These are phyloP conservation scores for Pyrocephalus nanus DNA, from an alignment of 2,797 vertebrate genomes.

Conservation along the genomic window DNA sequence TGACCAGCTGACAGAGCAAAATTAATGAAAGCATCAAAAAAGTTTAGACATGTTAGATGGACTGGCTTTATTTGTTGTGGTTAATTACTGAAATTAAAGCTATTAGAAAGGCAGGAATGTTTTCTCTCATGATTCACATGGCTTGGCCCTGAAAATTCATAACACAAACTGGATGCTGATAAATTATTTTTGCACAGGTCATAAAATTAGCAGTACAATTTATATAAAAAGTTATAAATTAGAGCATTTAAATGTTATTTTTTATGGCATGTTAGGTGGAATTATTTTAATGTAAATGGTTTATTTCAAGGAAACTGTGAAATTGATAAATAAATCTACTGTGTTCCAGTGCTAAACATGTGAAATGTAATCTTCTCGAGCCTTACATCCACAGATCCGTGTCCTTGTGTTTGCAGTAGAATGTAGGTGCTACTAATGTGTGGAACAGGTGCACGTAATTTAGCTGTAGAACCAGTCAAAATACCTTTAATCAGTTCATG, in stretches of 20 bases:
- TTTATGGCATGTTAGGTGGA: constrained; percentile 65
- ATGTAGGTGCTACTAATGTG: constrained; percentile 53
- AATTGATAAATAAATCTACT: constrained; percentile 76
- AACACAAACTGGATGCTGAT: constrained; percentile 48
- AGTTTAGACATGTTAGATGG: background rate
- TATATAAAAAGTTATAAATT: constrained; percentile 65
- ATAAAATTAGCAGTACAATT: constrained; percentile 61
- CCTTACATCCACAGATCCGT: background rate
- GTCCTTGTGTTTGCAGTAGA: constrained; percentile 20
- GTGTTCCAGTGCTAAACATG: constrained; percentile 53
- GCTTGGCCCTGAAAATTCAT: constrained; percentile 45
- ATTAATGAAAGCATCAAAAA: background rate
- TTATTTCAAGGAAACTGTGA: constrained; percentile 76
- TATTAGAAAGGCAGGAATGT: background rate
- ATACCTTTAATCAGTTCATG: constrained; percentile 73
- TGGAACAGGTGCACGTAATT: constrained; percentile 75
- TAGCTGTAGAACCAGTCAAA: constrained; percentile 63
- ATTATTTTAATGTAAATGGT: constrained; percentile 67
- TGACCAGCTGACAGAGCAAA: background rate
- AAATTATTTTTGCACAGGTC: constrained; percentile 66
- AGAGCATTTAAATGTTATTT: constrained; percentile 69
- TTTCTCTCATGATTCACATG: background rate
- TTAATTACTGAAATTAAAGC: constrained; percentile 59
- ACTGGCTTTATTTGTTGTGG: background rate
- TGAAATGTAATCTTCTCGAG: constrained; percentile 60